Base-by-base conservation (phyloP, 2,797 vertebrate species). In the Chlorospingus semifuscus region DNA sequence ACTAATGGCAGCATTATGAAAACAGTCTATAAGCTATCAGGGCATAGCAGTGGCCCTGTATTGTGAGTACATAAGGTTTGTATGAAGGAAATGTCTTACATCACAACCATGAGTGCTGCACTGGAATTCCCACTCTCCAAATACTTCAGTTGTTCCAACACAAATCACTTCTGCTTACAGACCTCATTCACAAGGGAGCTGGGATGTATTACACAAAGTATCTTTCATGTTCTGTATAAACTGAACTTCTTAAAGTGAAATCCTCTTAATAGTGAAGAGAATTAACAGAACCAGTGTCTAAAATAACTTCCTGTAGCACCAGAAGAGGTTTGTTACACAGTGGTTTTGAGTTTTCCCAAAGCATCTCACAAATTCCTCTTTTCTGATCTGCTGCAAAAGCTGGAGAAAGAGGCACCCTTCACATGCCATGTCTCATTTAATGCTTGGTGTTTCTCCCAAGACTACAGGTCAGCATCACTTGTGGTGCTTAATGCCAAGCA, bases 71-170 rank as follows among this genome's bases (percentile, higher is more conserved):
- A 7, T 5, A 56, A 42, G 6, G 24, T 47, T 50, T 32, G 49
- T 3, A 9, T 19, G 19, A 24, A 77, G 36, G 34, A 53, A 14
- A 41, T 1, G 2, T 34, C 50, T 36, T 22, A 6, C 8, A 29
- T 11, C 6, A 7, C 39, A 83, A 56, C 56, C 21, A 3, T 0
- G 8, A 39, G 36, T 0, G 0, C 27, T 34, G 17, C 76, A 46
- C 30, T 20, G 30, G 14, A 57, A 71, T 47, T 57, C 22, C 42
- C 32, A 27, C n/a, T 72, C 69, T 78, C 36, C 63, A 66, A 65
- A 34, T 6, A 34, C 0, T 7, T 55, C 59, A 47, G n/a, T 15
- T 70, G 23, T 9, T 41, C 29, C 59, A 75, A 39, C 1, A 68
- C 7, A 2, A 9, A 64, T 34, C 26, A 15, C 18, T n/a, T 59